phyloP scores from a whole-genome alignment of 1,140 invertebrate species.

The Heliothis virescens region DNA sequence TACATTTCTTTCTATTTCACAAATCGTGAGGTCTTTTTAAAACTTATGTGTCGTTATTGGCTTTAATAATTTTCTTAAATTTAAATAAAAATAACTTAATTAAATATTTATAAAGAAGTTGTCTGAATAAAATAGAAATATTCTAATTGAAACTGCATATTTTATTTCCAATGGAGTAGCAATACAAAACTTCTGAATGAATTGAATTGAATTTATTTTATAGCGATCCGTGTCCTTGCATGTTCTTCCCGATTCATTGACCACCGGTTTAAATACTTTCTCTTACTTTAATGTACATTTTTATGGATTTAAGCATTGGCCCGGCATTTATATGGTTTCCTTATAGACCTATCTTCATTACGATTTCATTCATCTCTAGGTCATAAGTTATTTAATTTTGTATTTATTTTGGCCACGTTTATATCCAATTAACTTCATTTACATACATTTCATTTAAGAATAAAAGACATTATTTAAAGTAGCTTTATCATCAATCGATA shows the following conservation, averaged over 20 bases:
- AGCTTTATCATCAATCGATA: not conserved
- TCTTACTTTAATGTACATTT: conserved; percentile 2
- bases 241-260: conserved; percentile 30
- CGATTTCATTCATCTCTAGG: not conserved
- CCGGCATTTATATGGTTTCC: not conserved
- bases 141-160: too few relatives aligned
- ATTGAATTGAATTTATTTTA: conserved; percentile 8
- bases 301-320: too few relatives aligned
- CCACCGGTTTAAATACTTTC: conserved; percentile 8
- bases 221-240: conserved; percentile 10
- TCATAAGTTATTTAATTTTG: too few relatives aligned
- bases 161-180: too few relatives aligned
- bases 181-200: not conserved
- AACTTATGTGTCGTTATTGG: too few relatives aligned
- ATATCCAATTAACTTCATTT: not conserved
- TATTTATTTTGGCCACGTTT: too few relatives aligned
- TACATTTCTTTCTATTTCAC: not conserved
- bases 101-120: too few relatives aligned
- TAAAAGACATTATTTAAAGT: not conserved
- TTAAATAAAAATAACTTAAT: too few relatives aligned
- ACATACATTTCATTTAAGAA: too few relatives aligned
- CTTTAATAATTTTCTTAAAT: too few relatives aligned
- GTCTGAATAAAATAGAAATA: too few relatives aligned
- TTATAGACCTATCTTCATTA: not conserved
- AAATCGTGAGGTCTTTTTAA: too few relatives aligned